phyloP scores from a whole-genome alignment of 1,140 invertebrate genomes.

The Zelostemma sp. region DNA sequence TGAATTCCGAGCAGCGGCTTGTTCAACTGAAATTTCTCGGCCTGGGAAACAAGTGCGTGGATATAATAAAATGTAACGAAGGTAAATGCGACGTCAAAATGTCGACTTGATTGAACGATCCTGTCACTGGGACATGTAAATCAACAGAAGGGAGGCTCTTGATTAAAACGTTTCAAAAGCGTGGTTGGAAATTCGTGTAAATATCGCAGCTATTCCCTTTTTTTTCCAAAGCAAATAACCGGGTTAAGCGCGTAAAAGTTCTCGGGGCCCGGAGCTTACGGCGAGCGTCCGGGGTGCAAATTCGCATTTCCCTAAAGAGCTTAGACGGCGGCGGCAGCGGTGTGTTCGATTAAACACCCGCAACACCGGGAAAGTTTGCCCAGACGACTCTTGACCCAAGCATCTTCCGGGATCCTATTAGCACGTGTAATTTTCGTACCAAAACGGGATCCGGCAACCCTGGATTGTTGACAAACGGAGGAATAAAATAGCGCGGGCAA shows the following conservation, averaged over 20 bases:
- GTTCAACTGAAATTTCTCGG: conserved; percentile 12
- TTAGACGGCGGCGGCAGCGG: neutral
- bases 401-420: neutral
- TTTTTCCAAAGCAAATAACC: neutral
- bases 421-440: conserved; percentile 8
- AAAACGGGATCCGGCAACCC: neutral
- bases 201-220: conserved; percentile 25
- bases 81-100: conserved; percentile 45
- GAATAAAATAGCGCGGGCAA: neutral
- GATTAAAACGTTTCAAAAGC: conserved; percentile 39
- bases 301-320: neutral
- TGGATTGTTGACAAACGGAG: neutral
- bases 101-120: conserved; percentile 47
- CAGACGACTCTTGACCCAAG: neutral
- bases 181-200: conserved; percentile 30
- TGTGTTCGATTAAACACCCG: neutral
- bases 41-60: conserved; percentile 27
- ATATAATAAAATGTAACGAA: conserved; percentile 48
- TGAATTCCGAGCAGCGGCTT: conserved; percentile 33
- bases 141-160: conserved; percentile 40
- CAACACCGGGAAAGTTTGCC: neutral
- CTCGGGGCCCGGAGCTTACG: too few relatives aligned
- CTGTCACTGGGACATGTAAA: conserved; percentile 45
- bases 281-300: neutral
- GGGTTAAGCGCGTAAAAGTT: too few relatives aligned